Evolutionary conservation across 2,888 invertebrate species (phyloP).

Genomic region (Sinhomidia bicolor): DNA sequence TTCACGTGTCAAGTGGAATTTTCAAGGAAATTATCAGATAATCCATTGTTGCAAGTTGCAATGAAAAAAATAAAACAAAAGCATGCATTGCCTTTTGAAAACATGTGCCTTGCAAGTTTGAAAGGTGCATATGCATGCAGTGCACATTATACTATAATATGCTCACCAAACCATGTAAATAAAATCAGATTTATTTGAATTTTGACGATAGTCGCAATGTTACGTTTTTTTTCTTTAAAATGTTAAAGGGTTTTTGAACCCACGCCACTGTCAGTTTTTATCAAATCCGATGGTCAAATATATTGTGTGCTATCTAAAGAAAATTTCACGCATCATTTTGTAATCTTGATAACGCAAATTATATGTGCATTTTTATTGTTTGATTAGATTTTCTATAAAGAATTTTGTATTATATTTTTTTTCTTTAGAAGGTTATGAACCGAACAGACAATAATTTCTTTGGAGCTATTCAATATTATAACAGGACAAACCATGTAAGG

Average conservation of each 20-base stretch:
- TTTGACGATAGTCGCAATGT: neutral
- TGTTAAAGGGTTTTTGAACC: constrained; percentile 34
- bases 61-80: neutral
- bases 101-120: neutral
- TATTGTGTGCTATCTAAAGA: neutral
- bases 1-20: constrained; percentile 34
- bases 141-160: constrained; percentile 7
- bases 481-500: no score
- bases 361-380: neutral
- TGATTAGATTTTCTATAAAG: neutral
- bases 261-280: neutral
- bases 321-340: constrained; percentile 2
- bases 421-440: neutral
- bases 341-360: neutral
- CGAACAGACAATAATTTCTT: no score
- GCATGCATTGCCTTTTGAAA: neutral
- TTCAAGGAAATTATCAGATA: constrained; percentile 43
- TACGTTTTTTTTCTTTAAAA: neutral
- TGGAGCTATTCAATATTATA: no score
- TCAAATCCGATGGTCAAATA: neutral
- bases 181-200: constrained; percentile 14
- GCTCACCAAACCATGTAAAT: constrained; percentile 24
- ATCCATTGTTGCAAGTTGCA: constrained; percentile 25
- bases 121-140: no score
- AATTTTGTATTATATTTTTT: no score